Evolutionary conservation across 2,113 vertebrate genomes (phyloP).

Genomic region (Clarias gariepinus): DNA sequence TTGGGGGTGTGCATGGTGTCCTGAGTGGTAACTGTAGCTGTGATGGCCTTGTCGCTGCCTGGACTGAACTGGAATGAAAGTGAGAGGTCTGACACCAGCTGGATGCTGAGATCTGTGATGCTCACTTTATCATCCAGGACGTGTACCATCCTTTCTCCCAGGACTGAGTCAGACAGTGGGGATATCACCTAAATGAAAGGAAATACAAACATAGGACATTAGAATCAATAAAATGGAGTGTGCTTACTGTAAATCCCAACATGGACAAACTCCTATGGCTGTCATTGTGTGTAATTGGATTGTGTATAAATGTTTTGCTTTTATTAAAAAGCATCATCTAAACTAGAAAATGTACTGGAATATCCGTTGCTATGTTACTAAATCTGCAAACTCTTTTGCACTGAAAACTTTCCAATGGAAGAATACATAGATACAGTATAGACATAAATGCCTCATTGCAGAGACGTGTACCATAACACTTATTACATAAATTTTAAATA

Average conservation of each 20-base stretch:
- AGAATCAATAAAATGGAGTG: not conserved
- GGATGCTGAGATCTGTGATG: conserved; percentile 87
- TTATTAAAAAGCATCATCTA: not conserved
- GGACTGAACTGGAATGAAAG: conserved; percentile 88
- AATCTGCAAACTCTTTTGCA: not conserved
- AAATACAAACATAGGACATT: not conserved
- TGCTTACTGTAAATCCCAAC: not conserved
- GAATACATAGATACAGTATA: not conserved
- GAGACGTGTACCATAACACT: not conserved
- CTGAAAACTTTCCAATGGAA: not conserved
- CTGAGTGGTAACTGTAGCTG: conserved; percentile 82
- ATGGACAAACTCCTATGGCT: not conserved
- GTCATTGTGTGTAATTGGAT: not conserved
- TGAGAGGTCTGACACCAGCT: conserved; percentile 87
- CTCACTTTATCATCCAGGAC: conserved; percentile 94
- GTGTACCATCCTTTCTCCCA: conserved; percentile 86
- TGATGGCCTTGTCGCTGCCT: conserved; percentile 84
- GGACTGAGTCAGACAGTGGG: conserved; percentile 82
- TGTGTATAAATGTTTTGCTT: not conserved
- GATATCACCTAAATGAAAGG: conserved; percentile 81
- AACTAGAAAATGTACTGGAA: not conserved
- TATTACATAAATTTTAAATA: not conserved
- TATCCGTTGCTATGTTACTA: not conserved
- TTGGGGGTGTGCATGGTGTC: conserved; percentile 82
- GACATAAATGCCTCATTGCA: not conserved